Evolutionary conservation across 2,113 vertebrate species (phyloP).

Genomic region (Podarcis muralis): DNA sequence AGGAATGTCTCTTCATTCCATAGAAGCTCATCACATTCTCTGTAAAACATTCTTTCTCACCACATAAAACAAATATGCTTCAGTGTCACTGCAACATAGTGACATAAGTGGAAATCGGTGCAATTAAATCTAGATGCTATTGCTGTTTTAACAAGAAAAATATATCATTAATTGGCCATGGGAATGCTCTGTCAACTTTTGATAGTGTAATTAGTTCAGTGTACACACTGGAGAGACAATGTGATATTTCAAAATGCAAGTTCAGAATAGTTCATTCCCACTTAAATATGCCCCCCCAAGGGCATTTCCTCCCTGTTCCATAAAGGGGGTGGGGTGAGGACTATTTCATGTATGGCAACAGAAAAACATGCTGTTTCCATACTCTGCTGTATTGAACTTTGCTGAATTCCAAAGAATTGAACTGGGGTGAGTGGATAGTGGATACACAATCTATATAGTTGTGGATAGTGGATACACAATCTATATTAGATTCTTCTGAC

Average conservation of each 20-base stretch:
- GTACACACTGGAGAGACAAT: neutral
- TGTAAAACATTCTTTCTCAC: constrained; percentile 57
- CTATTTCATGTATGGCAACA: neutral
- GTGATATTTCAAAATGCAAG: neutral
- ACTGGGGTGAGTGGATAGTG: neutral
- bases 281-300: constrained; percentile 33
- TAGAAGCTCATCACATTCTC: constrained; percentile 54
- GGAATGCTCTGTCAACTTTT: constrained; percentile 1
- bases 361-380: neutral
- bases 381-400: neutral
- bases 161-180: constrained; percentile 44
- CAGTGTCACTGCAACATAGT: constrained; percentile 30
- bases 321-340: neutral
- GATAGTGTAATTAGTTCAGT: neutral
- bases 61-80: constrained; percentile 46
- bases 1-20: constrained; percentile 38
- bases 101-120: constrained; percentile 43
- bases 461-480: neutral
- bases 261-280: neutral
- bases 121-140: constrained; percentile 47
- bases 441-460: neutral
- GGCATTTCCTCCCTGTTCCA: neutral
- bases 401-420: rapidly evolving
- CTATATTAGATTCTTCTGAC: neutral
- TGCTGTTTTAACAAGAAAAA: constrained; percentile 56